Evolutionary conservation across 2,797 vertebrate genomes (phyloP), one percentile per base, ranked within the genome.

Genomic region (Jordanella pulchra): DNA sequence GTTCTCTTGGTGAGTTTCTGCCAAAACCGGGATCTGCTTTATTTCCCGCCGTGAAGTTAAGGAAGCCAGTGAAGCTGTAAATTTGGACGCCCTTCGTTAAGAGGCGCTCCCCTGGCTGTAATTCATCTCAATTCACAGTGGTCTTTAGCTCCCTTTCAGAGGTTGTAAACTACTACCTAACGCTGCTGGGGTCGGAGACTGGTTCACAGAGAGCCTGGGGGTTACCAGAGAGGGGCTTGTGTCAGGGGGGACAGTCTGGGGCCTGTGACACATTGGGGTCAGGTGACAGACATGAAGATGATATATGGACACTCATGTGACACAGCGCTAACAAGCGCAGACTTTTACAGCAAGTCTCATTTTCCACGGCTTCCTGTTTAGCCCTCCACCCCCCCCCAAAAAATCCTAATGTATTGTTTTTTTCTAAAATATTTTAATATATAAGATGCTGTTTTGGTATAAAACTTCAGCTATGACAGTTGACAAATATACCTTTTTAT

Each of bases 111-210:
- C 90, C 73, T 45, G 82, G 87, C 88, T 86, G 88, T 92, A 92
- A 93, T 92, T 92, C 92, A 93, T 90, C 90, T 90, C 84, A 89
- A 86, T 92, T 83, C 92, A 92, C 92, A 91, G 92, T 69, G 87
- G 91, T 93, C 93, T 92, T 92, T 91, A 88, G 88, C 87, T 91
- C 88, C 85, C 88, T 93, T 91, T 90, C 89, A 89, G 90, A 90
- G 91, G 91, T 85, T 84, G 86, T 92, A 92, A 94, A 93, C 91
- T 88, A 92, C 88, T 85, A 82, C 84, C 90, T 88, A 81, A 89
- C 85, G 80, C 89, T 90, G 14, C 32, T 10, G 87, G 67, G 81
- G 85, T 73, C 51, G 67, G 35, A 54, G 69, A 63, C 60, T 58
- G 53, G 60, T 76, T 69, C 74, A 45, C 63, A 44, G 72, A 79